Conservation (phyloP, 1,140 invertebrate genomes). For the Drosophila ohnishii region DNA sequence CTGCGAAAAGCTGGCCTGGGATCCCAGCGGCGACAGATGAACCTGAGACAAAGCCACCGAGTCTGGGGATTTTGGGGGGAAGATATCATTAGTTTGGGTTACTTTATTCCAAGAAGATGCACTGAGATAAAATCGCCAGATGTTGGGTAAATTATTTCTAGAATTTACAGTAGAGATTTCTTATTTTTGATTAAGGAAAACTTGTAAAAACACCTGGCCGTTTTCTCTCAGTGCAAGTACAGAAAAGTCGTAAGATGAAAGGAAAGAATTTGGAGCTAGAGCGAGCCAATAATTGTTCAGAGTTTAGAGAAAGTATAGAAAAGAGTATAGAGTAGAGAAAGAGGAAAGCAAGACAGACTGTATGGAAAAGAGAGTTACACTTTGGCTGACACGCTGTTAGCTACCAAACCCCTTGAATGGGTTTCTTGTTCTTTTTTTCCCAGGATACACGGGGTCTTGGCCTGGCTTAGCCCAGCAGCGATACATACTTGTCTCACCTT, state of each 20-base stretch:
- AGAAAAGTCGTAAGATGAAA: slow-evolving; percentile 38
- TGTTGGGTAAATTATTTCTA: fast-evolving
- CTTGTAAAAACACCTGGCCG: neutral
- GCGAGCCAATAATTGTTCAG: slow-evolving; percentile 64
- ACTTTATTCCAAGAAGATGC: neutral
- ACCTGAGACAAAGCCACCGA: slow-evolving; percentile 90
- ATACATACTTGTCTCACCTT: slow-evolving; percentile 84
- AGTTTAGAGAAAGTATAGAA: slow-evolving; percentile 28
- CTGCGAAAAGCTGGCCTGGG: slow-evolving; percentile 90
- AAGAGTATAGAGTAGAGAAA: slow-evolving; percentile 20
- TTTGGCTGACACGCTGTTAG: slow-evolving; percentile 62
- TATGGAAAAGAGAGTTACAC: slow-evolving; percentile 11
- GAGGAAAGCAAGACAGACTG: slow-evolving; percentile 23
- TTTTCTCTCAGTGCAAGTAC: slow-evolving; percentile 1
- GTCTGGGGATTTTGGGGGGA: slow-evolving; percentile 83
- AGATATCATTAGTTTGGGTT: neutral
- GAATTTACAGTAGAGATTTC: too few species aligned
- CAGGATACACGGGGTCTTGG: slow-evolving; percentile 18
- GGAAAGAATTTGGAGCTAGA: slow-evolving; percentile 79
- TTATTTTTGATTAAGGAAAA: neutral
- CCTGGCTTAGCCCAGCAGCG: slow-evolving; percentile 55
- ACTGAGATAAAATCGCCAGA: slow-evolving; percentile 1
- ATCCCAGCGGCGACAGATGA: slow-evolving; percentile 91
- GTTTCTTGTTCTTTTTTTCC: neutral
- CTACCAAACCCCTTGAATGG: slow-evolving; percentile 60